Base-by-base conservation (phyloP, 2,888 invertebrate species). In the Campaea margaritaria region DNA sequence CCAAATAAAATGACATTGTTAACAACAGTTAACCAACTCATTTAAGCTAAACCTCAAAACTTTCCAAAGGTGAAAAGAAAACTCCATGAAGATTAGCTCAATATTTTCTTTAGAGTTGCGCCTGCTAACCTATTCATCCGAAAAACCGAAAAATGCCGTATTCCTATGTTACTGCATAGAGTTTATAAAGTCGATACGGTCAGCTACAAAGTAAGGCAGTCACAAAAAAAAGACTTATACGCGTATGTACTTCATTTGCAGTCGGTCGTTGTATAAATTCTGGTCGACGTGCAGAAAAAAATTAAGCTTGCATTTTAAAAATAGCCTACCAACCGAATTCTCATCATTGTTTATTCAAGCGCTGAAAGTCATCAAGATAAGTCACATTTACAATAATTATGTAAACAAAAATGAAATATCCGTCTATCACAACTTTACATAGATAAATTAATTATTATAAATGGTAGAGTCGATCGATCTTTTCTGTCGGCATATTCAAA, bases 391-490 rank as follows among this genome's bases (percentile, higher is more conserved):
- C 28, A 46, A 13, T 51, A 52, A 53, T 52, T 52, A 53, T 28
- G 50, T 52, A 62, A 56, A 49, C 48, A 58, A 7, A 51, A 53
- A 54, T 38, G 42, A 28, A 42, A 62, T 59, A 64, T 56, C 47
- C 44, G 56, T 64, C 63, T 47, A 58, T 51, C 42, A n/a, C 36
- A 31, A 10, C 16, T 69, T 57, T 65, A 70, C 64, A 67, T 41
- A 43, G 34, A 57, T 46, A 58, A 46, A 47, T 36, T 28, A 27
- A 46, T 58, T 46, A 27, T 42, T 31, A 44, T 43, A 68, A 74
- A 68, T 71, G 42, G 7, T 14, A 74, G 76, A 74, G 76, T 73
- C 72, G 74, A 72, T 58, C 48, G 53, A 58, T 74, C 72, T 75
- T 78, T 73, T 74, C 69, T 72, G 67, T 48, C 21, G 5, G 21